Conservation (phyloP, 2,113 vertebrate species). For the Illadopsis cleaveri region DNA sequence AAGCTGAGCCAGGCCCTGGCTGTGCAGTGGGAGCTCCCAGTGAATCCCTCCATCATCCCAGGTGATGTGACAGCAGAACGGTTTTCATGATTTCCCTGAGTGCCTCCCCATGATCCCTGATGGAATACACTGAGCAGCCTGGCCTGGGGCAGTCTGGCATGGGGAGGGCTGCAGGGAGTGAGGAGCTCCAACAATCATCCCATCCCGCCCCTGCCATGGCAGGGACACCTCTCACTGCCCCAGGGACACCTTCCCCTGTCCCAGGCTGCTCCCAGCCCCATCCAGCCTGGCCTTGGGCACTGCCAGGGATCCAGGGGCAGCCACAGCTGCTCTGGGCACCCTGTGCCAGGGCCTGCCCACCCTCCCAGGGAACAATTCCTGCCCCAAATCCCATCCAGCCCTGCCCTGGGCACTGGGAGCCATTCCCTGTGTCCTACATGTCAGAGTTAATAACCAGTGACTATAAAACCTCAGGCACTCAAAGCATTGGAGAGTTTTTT, state of each 20-base stretch:
- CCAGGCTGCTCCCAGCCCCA: neutral
- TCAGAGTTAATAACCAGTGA: neutral
- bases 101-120: neutral
- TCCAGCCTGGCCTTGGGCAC: neutral
- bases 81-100: neutral
- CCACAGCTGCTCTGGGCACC: neutral
- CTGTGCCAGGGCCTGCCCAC: neutral
- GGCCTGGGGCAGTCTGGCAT: neutral
- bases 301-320: neutral
- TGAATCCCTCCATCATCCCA: neutral
- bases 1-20: neutral
- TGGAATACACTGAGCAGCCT: neutral
- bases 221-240: neutral
- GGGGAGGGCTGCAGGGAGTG: neutral
- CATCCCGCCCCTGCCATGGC: neutral
- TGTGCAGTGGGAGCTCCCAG: neutral
- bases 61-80: neutral
- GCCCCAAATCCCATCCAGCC: rapidly evolving
- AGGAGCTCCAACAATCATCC: rapidly evolving
- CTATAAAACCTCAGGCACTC: neutral
- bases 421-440: rapidly evolving
- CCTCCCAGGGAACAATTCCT: neutral
- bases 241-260: neutral
- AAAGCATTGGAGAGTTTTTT: rapidly evolving
- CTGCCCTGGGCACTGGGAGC: neutral